These are phyloP conservation scores for Polietes domitor DNA, from an alignment of 2,888 invertebrate genomes.

Conservation along the genomic window DNA sequence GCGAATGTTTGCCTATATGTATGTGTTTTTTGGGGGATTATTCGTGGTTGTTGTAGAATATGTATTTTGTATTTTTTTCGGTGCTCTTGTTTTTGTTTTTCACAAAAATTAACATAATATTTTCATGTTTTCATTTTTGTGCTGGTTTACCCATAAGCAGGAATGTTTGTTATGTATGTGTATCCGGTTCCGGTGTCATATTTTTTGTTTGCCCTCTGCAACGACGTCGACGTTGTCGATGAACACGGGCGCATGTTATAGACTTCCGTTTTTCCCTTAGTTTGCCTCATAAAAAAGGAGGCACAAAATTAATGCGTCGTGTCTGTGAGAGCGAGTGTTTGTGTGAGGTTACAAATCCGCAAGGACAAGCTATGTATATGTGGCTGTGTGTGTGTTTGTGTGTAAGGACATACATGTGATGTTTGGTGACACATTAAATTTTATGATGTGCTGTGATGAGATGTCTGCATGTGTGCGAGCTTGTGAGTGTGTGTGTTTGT, in stretches of 20 bases:
- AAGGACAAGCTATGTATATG: too few species aligned
- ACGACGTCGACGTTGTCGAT: neutral
- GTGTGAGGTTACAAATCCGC: neutral
- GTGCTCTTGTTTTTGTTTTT: neutral
- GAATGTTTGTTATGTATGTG: neutral
- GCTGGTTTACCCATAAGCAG: neutral
- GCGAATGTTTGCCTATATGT: neutral
- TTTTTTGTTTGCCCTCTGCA: slow-evolving; percentile 16
- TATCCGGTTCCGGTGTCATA: slow-evolving; percentile 7
- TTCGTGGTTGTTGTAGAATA: neutral
- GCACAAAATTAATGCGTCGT: slow-evolving; percentile 10
- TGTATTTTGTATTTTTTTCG: too few species aligned
- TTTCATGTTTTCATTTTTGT: slow-evolving; percentile 37
- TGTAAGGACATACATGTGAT: slow-evolving; percentile 4
- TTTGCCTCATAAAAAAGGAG: neutral
- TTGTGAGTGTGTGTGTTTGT: slow-evolving; percentile 28
- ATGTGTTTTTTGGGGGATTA: neutral
- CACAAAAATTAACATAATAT: slow-evolving; percentile 43
- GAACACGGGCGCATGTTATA: slow-evolving; percentile 9
- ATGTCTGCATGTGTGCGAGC: neutral
- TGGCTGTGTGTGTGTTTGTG: neutral
- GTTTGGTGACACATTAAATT: slow-evolving; percentile 53
- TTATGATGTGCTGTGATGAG: slow-evolving; percentile 29
- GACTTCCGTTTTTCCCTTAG: neutral
- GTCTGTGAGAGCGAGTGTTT: neutral